Percentiles rank a stretch among this genome's conserved stretches.
Conservation (phyloP, 2,888 invertebrate genomes). For the Drosophila dives region DNA sequence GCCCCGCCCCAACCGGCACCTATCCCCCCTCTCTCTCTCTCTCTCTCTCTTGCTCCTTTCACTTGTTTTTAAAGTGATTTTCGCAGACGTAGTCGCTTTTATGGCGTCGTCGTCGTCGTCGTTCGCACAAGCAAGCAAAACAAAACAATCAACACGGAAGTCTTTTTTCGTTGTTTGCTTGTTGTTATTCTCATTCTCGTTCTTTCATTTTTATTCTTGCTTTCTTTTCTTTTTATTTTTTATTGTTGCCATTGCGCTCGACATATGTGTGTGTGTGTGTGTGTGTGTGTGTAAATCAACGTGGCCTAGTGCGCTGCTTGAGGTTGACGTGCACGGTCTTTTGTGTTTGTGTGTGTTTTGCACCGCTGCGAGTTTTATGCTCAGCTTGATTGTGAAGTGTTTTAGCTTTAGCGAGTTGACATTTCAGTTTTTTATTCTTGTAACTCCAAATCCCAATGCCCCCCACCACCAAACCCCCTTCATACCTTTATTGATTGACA, state of each 20-base stretch:
- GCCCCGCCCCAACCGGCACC: conserved; percentile 1
- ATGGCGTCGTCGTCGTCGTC: conserved; percentile 57
- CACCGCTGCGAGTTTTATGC: conserved; percentile 70
- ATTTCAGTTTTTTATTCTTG: conserved; percentile 62
- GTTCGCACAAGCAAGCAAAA: conserved; percentile 71
- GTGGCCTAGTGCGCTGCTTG: conserved; percentile 78
- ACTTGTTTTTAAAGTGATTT: conserved; percentile 78
- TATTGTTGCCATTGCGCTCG: conserved; percentile 38
- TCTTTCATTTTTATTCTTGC: conserved; percentile 31
- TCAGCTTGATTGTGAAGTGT: conserved; percentile 71
- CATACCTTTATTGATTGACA: conserved; percentile 23
- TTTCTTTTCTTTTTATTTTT: conserved; percentile 35
- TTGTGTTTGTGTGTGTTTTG: conserved; percentile 45
- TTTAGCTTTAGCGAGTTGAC: conserved; percentile 75
- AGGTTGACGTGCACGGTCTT: conserved; percentile 73
- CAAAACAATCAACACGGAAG: conserved; percentile 78
- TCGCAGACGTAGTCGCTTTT: conserved; percentile 74
- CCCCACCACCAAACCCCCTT: not conserved
- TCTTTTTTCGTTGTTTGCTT: conserved; percentile 67
- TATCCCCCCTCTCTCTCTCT: not conserved
- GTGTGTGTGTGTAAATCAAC: conserved; percentile 66
- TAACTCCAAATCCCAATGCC: conserved; percentile 6
- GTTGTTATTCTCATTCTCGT: conserved; percentile 49
- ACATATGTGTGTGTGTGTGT: conserved; percentile 20
- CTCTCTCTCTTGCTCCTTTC: conserved; percentile 55